A percentile compares a stretch with the other conserved stretches of the same genome.
phyloP scores from a whole-genome alignment of 2,113 vertebrate genomes.

The Sigmodon hispidus region DNA sequence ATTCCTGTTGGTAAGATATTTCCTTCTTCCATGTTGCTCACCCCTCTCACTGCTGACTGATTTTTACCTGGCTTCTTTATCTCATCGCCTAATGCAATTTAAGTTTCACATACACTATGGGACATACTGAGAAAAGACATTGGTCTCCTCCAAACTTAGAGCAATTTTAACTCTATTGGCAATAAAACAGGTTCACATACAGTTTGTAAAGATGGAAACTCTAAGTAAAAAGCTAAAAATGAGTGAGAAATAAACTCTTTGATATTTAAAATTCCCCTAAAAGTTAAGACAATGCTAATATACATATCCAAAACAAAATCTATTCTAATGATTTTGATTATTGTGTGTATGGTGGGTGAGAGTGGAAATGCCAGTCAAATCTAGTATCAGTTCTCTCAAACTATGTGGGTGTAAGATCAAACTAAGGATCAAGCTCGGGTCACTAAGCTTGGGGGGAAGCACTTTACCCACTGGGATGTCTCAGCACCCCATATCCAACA shows the following conservation, averaged over 20 bases:
- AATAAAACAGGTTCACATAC: background rate
- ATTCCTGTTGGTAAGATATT: background rate
- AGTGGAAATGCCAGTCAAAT: too few relatives aligned
- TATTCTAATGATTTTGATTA: background rate
- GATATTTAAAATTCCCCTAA: conserved; percentile 30
- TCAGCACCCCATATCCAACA: conserved; percentile 26
- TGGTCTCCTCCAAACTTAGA: background rate
- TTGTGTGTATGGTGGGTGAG: background rate
- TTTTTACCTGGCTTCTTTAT: conserved; percentile 20
- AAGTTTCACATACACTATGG: conserved; percentile 51
- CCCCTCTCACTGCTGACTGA: background rate
- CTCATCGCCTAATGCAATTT: background rate
- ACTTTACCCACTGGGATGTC: background rate
- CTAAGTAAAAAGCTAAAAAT: background rate
- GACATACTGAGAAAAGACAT: background rate
- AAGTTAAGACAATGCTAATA: background rate
- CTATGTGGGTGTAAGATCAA: background rate
- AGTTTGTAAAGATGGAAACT: background rate
- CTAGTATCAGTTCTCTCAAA: background rate
- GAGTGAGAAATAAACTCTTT: conserved; percentile 39
- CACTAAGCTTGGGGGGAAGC: background rate
- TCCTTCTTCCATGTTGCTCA: background rate
- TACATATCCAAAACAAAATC: background rate
- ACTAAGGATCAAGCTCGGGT: background rate
- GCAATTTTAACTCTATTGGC: conserved; percentile 47